Percentiles rank a stretch among this genome's conserved stretches.
Conservation (phyloP, 2,797 vertebrate species). For the Chaetophractus vellerosus region DNA sequence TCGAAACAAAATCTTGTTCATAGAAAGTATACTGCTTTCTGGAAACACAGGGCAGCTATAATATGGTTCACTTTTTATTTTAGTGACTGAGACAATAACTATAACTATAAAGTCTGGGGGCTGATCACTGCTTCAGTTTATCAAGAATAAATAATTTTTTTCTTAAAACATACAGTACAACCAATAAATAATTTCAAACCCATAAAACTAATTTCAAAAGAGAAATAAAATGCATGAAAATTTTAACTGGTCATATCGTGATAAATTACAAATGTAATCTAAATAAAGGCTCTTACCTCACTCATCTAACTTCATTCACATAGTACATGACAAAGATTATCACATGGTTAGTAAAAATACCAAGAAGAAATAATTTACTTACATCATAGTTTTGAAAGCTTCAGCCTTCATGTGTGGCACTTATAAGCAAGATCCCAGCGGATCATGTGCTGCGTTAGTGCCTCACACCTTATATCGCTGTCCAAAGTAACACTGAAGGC, state of each 20-base stretch:
- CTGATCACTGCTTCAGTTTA: not conserved
- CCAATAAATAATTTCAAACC: not conserved
- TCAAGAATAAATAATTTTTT: not conserved
- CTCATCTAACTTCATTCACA: not conserved
- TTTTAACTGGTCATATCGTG: not conserved
- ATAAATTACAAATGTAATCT: not conserved
- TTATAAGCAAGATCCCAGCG: not conserved
- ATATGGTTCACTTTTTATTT: not conserved
- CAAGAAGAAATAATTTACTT: not conserved
- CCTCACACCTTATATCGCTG: not conserved
- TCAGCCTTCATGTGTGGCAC: not conserved
- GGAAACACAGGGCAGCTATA: not conserved
- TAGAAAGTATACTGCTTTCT: not conserved
- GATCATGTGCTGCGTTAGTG: not conserved
- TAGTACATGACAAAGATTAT: not conserved
- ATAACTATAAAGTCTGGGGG: not conserved
- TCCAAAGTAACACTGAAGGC: not conserved
- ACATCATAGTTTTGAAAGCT: not conserved
- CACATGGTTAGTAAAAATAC: not conserved
- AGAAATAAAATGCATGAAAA: slow-evolving; percentile 45
- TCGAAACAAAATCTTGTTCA: not conserved
- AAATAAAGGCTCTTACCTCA: not conserved
- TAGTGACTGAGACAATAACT: not conserved
- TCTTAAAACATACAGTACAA: slow-evolving; percentile 22
- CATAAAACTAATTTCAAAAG: slow-evolving; percentile 50